Evolutionary conservation across 2,888 invertebrate species (phyloP).

Genomic region (Zygothrica quintamaculata): DNA sequence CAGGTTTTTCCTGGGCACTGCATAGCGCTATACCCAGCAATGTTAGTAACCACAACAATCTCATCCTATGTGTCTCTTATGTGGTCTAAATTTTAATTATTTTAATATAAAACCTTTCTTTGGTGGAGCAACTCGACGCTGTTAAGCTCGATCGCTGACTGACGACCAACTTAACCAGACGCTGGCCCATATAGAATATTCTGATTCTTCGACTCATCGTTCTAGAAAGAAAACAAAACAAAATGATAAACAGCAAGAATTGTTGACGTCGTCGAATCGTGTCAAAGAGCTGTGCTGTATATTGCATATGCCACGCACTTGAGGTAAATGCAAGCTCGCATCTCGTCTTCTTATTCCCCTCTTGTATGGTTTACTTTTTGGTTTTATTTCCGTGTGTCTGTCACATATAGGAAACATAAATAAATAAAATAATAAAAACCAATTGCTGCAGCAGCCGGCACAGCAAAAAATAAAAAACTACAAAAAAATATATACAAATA

Average conservation of each 20-base stretch:
- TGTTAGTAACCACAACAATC: conserved; percentile 39
- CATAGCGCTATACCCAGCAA: conserved; percentile 42
- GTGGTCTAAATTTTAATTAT: background rate
- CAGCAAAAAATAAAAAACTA: conserved; percentile 12
- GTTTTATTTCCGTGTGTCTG: conserved; percentile 68
- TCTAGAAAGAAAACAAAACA: conserved; percentile 11
- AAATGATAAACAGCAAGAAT: conserved; percentile 10
- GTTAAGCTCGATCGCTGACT: conserved; percentile 61
- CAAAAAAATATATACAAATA: background rate
- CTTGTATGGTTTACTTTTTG: conserved; percentile 16
- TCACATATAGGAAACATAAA: conserved; percentile 20
- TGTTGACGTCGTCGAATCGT: conserved; percentile 52
- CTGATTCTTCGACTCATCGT: conserved; percentile 14
- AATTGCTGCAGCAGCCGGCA: conserved; percentile 21
- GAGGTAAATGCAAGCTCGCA: conserved; percentile 7
- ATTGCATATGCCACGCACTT: conserved; percentile 54
- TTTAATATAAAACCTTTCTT: background rate
- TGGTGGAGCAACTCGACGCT: conserved; percentile 33
- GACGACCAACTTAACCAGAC: conserved; percentile 49
- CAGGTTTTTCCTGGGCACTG: conserved; percentile 37
- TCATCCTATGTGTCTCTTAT: conserved; percentile 40
- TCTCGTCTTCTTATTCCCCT: background rate
- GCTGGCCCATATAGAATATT: conserved; percentile 77
- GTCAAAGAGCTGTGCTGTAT: conserved; percentile 47
- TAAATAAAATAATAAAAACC: background rate